Evolutionary conservation across 2,797 vertebrate species (phyloP).

Genomic region (Chromobotia macracanthus): DNA sequence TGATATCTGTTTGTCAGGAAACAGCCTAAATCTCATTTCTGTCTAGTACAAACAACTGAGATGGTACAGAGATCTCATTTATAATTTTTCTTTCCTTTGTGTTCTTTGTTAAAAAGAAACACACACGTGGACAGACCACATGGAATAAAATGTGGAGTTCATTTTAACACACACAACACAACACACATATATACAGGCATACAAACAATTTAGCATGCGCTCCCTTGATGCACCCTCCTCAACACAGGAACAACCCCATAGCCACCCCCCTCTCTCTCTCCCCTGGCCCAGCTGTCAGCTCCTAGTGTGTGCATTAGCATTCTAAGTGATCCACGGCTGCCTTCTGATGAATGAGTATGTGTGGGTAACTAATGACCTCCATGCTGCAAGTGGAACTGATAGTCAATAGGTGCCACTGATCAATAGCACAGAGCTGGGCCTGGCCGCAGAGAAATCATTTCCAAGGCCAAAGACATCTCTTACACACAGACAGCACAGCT

Average conservation of each 20-base stretch:
- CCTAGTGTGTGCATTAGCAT: constrained; percentile 89
- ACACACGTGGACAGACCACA: neutral
- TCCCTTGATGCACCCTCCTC: constrained; percentile 31
- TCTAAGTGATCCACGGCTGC: constrained; percentile 86
- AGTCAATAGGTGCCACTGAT: constrained; percentile 75
- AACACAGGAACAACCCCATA: constrained; percentile 51
- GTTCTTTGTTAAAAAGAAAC: no score
- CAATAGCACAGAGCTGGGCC: constrained; percentile 66
- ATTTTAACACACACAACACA: constrained; percentile 58
- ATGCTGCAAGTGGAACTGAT: constrained; percentile 81
- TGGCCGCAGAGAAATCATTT: constrained; percentile 50
- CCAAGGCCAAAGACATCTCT: constrained; percentile 53
- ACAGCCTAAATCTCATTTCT: neutral
- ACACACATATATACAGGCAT: neutral
- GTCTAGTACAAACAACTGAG: neutral
- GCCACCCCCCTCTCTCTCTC: constrained; percentile 38
- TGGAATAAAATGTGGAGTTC: constrained; percentile 25
- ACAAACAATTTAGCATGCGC: constrained; percentile 41
- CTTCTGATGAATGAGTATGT: constrained; percentile 83
- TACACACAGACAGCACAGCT: constrained; percentile 37
- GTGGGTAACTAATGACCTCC: constrained; percentile 87
- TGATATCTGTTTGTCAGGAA: no score
- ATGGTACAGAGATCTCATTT: no score
- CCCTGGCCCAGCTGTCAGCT: constrained; percentile 88
- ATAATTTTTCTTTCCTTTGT: no score